These are phyloP conservation scores for Conops quadrifasciatus DNA, from an alignment of 2,888 invertebrate species.

Conservation along the genomic window DNA sequence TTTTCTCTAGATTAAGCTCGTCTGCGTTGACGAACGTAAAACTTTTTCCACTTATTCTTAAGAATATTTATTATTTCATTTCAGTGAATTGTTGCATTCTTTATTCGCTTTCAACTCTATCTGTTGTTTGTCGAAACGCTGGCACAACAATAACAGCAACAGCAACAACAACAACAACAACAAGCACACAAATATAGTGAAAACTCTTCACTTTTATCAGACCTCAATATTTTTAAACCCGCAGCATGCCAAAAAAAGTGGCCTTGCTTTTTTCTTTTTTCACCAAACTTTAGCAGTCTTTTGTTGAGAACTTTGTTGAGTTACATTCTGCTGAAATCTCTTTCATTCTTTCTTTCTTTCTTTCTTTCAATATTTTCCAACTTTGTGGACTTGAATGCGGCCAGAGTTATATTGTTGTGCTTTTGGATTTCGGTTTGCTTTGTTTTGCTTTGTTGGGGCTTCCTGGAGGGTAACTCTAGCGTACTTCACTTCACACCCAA, in stretches of 20 bases:
- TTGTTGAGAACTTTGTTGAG: slow-evolving; percentile 22
- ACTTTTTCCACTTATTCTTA: slow-evolving; percentile 32
- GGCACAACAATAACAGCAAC: not conserved
- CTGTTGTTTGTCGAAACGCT: not conserved
- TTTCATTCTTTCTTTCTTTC: slow-evolving; percentile 14
- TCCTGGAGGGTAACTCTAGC: slow-evolving; percentile 23
- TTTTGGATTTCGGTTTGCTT: not conserved
- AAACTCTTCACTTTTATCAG: not conserved
- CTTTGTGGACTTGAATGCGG: slow-evolving; percentile 17
- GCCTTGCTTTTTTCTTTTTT: not conserved
- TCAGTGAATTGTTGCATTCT: slow-evolving; percentile 18
- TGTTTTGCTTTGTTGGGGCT: slow-evolving; percentile 16
- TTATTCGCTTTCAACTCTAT: not conserved
- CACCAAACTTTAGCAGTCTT: slow-evolving; percentile 21
- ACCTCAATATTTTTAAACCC: not conserved
- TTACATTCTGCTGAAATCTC: slow-evolving; percentile 20
- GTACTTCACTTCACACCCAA: slow-evolving; percentile 28
- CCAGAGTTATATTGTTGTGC: not conserved
- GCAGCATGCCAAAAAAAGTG: too few relatives aligned
- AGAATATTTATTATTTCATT: slow-evolving; percentile 33
- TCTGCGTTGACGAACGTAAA: slow-evolving; percentile 37
- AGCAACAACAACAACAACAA: not conserved
- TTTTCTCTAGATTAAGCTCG: slow-evolving; percentile 41
- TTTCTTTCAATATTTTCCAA: slow-evolving; percentile 21
- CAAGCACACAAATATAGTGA: not conserved